Base-by-base conservation (phyloP, 2,888 invertebrate genomes). In the Bedellia somnulentella region DNA sequence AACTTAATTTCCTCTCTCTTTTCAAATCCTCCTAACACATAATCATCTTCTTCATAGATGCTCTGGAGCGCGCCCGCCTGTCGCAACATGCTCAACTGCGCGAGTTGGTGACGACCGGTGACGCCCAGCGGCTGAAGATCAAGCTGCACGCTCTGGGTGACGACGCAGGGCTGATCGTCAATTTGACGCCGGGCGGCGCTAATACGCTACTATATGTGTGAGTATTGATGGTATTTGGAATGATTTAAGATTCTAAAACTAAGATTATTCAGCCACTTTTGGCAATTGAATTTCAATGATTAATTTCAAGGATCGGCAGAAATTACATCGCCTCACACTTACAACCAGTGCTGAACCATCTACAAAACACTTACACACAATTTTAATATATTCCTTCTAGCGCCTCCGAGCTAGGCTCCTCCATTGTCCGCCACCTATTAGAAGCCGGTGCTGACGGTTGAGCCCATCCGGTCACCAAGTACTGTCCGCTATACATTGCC, bases 401-500 rank as follows among this genome's bases (percentile, higher is more conserved):
- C 16, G 91, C 94, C 4, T 87, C 90, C 44, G 93, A 95, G 64
- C 81, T 85, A 30, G 97, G 96, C 0, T 83, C 84, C 18, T 83
- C 85, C 17, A 83, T 92, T 14, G 93, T 93, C 1, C 77, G 85
- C 37, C 71, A 86, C 3, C 73, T 98, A 16, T 60, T 97, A 25
- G 86, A 86, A 11, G 79, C 86, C 33, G 90, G 91, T 2, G 92
- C 93, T 0, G 94, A 95, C 67, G 91, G 93, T 1, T 81, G 93
- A 31, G 86, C 87, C 16, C 94, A 95, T 64, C 86, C 93, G 0
- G 88, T 91, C 15, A 95, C 95, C 2, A 87, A 89, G 49, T 94
- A 96, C 60, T 91, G 93, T 1, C 94, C 96, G 0, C 77, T 97
- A 1, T 95, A 96, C 62, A 88, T 92, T 31, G 90, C 95, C 3